Evolutionary conservation across 2,888 invertebrate species (phyloP), one percentile per base, ranked within the genome.

Genomic region (Ornithoptera alexandrae): DNA sequence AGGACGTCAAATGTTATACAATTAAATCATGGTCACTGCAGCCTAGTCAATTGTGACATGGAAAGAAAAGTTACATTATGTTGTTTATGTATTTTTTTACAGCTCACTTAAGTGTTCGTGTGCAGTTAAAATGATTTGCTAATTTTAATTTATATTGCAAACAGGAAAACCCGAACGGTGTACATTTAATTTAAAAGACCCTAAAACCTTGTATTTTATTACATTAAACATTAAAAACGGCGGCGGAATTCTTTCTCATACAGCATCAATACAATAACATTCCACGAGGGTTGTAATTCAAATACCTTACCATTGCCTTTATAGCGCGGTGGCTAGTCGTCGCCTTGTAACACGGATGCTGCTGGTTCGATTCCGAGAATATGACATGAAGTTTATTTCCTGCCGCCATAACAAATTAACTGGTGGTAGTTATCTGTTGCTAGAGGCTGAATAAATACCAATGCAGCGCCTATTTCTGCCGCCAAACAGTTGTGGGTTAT

Each of bases 21-120:
- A 56, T 36, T 36, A 3, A 63, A 36, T 39, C 30, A 56, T 63
- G 62, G 66, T 53, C n/a, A 70, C 39, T 50, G 1, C 62, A 59
- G 62, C 58, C 58, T 46, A 39, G 56, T 17, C 63, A 39, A 62
- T 65, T 68, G 70, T 72, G 70, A 70, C 68, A 67, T 63, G 59
- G 62, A 70, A 69, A 66, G 69, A 69, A 72, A 72, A 70, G 65
- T 67, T 58, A 67, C 64, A 61, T 69, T 65, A 50, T 62, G 10
- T 46, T 56, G 58, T 62, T 72, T 63, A 67, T 57, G 53, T 61
- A 56, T 24, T 71, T 67, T 57, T 68, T 68, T 72, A 66, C 63
- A 62, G 46, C 36, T 36, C 46, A 50, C 30, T 62, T 63, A 22
- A 63, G 39, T 58, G 62, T 67, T 66, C 63, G 66, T 22, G 66